phyloP scores from a whole-genome alignment of 2,797 vertebrate genomes.

The Gallirallus australis region DNA sequence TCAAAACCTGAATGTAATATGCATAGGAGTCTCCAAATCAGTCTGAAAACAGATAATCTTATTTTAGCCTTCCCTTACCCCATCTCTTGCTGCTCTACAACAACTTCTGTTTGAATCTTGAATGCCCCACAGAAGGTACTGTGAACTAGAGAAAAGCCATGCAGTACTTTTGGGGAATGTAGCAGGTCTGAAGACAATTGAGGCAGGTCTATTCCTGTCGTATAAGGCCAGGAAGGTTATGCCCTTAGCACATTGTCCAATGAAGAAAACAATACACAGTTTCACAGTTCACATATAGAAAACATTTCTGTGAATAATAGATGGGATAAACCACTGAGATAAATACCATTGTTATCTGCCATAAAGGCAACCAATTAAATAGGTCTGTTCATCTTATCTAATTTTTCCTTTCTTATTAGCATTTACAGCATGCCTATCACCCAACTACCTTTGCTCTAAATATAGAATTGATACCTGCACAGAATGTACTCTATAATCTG shows the following conservation, averaged over 20 bases:
- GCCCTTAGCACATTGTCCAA: background rate
- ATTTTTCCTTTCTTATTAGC: constrained; percentile 34
- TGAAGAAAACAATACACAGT: background rate
- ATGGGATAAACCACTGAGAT: background rate
- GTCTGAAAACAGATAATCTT: background rate
- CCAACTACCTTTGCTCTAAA: constrained; percentile 40
- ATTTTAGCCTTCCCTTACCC: background rate
- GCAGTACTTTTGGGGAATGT: background rate
- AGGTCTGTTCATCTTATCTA: background rate
- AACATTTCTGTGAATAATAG: background rate
- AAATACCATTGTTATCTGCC: background rate
- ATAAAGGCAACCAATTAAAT: constrained; percentile 5
- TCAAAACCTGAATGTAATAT: background rate
- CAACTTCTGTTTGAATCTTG: background rate
- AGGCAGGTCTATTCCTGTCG: background rate
- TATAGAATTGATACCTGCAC: constrained; percentile 59
- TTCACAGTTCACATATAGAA: background rate
- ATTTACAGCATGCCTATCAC: constrained; percentile 10
- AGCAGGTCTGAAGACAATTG: background rate
- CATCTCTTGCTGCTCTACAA: background rate
- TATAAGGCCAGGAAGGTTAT: background rate
- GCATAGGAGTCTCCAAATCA: background rate
- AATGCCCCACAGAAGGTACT: background rate
- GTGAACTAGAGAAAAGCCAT: background rate
- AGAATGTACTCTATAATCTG: constrained; percentile 45